These are phyloP conservation scores for Atta colombica DNA, from an alignment of 1,140 invertebrate genomes.

Conservation along the genomic window DNA sequence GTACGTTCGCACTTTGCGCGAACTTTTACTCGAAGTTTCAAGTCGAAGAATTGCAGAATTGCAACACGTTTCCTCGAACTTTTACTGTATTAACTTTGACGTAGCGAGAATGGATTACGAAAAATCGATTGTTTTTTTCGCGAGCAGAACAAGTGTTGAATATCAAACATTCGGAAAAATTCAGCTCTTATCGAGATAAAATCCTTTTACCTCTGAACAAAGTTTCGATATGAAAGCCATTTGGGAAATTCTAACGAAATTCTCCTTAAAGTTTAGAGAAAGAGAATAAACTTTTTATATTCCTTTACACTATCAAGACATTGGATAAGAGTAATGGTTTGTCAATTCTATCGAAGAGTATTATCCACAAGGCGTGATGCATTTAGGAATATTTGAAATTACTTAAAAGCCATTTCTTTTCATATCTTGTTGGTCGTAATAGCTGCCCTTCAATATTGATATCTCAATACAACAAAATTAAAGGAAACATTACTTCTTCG, in stretches of 20 bases:
- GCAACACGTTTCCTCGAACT: not conserved
- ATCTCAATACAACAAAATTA: not conserved
- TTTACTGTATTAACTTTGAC: slow-evolving; percentile 30
- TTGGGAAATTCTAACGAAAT: not conserved
- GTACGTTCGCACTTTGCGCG: not conserved
- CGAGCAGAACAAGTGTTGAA: not conserved
- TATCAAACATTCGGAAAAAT: slow-evolving; percentile 30
- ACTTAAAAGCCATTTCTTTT: not conserved
- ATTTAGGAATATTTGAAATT: not conserved
- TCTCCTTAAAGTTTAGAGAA: slow-evolving; percentile 6
- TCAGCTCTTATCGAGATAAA: not conserved
- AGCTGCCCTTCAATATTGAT: not conserved
- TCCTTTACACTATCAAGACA: not conserved
- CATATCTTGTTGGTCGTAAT: not conserved
- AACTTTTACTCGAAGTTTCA: slow-evolving; percentile 29
- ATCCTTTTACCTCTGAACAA: not conserved
- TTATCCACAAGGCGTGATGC: not conserved
- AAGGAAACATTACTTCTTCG: not conserved
- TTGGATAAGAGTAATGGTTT: not conserved
- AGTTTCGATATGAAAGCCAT: slow-evolving; percentile 4
- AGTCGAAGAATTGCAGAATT: slow-evolving; percentile 18
- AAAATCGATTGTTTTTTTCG: slow-evolving; percentile 18
- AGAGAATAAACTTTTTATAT: not conserved
- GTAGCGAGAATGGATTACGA: not conserved
- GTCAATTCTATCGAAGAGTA: not conserved